Percentiles rank a stretch among this genome's conserved stretches.
Conservation (phyloP, 2,113 vertebrate genomes). For the Centropristis striata region DNA sequence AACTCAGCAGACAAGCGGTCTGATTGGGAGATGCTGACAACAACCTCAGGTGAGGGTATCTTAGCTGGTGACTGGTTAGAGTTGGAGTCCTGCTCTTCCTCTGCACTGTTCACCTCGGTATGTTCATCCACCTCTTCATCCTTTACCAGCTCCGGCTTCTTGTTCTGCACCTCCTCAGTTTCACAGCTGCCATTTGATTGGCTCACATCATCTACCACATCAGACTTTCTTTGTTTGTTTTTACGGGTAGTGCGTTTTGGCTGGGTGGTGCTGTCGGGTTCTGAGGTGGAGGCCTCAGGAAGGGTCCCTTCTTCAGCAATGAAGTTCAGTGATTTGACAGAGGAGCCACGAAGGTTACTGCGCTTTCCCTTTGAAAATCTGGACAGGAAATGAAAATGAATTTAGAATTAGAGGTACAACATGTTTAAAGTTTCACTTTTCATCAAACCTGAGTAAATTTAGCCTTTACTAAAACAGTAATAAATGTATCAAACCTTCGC, state of each 20-base stretch:
- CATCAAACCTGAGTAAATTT: not conserved
- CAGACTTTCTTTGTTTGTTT: conserved; percentile 69
- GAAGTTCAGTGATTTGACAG: conserved; percentile 73
- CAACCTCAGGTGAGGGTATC: conserved; percentile 25
- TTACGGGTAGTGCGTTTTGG: conserved; percentile 79
- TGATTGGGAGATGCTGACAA: conserved; percentile 62
- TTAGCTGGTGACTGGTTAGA: conserved; percentile 5
- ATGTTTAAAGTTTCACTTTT: not conserved
- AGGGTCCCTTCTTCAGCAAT: conserved; percentile 69
- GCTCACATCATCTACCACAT: conserved; percentile 46
- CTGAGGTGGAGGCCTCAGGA: conserved; percentile 35
- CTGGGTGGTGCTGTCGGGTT: conserved; percentile 14
- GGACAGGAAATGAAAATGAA: not conserved
- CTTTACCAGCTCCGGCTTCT: conserved; percentile 22
- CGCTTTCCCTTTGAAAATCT: conserved; percentile 85
- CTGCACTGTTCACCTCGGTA: not conserved
- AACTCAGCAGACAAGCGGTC: conserved; percentile 77
- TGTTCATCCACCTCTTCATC: conserved; percentile 2
- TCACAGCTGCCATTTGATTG: conserved; percentile 17
- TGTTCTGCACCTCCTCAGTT: conserved; percentile 29
- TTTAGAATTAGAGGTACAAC: not conserved
- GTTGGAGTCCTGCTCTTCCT: not conserved
- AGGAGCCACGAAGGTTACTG: conserved; percentile 83
- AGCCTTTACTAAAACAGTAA: not conserved
- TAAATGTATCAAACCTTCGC: conserved; percentile 84